These are phyloP conservation scores for Acromyrmex heyeri DNA, from an alignment of 1,140 invertebrate genomes.

Conservation along the genomic window DNA sequence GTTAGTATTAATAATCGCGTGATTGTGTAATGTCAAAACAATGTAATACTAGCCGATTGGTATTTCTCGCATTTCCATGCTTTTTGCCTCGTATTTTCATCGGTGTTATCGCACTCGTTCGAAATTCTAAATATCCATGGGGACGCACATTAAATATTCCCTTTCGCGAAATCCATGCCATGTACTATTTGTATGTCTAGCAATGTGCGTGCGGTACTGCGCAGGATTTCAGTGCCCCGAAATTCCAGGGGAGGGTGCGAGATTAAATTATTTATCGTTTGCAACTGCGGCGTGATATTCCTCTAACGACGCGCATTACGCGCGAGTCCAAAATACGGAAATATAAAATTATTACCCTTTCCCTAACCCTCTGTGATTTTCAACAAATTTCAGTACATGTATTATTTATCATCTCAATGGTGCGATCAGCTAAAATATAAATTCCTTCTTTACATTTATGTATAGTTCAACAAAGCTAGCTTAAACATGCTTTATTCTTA, in stretches of 20 bases:
- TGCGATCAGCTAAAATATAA: background rate
- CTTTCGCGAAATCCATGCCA: slow-evolving; percentile 18
- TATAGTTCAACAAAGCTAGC: background rate
- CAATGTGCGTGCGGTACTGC: background rate
- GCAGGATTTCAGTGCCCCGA: background rate
- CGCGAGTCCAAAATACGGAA: background rate
- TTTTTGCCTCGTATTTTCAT: background rate
- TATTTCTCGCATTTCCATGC: background rate
- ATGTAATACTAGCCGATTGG: background rate
- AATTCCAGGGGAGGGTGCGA: background rate
- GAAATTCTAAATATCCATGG: slow-evolving; percentile 5
- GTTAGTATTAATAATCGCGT: slow-evolving; percentile 19
- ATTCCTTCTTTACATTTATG: background rate
- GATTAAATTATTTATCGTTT: slow-evolving; percentile 49
- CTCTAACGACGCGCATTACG: background rate
- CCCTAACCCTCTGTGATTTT: background rate
- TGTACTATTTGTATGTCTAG: background rate
- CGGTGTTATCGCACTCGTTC: background rate
- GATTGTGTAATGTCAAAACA: slow-evolving; percentile 3
- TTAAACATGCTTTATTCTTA: background rate
- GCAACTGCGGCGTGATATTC: slow-evolving; percentile 23
- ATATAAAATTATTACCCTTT: background rate
- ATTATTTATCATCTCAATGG: background rate
- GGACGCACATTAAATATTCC: background rate
- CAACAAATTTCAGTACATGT: background rate